Base-by-base conservation (phyloP, 1,140 invertebrate species). In the Cherax quadricarinatus region DNA sequence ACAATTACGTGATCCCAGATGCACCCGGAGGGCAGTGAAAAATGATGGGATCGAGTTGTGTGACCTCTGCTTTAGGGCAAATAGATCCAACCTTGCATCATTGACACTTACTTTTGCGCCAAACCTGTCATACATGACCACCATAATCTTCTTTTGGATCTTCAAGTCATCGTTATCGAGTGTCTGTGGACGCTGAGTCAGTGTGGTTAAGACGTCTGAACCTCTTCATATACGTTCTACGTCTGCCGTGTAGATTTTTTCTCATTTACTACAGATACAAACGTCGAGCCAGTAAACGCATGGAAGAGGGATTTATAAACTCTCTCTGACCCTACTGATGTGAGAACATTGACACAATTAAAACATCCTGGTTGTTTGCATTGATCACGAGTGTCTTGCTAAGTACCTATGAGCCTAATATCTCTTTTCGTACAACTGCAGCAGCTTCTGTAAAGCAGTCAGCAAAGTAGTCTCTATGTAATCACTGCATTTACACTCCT, bases 121-220 rank as follows among this genome's bases (percentile, higher is more conserved):
- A 18, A 16, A 73, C 48, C 24, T 73, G 85, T 86, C 66, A 48
- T 86, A 86, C 85, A 86, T 86, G 21, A 73, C 24, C 57, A 86
- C 85, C 41, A 86, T 24, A 62, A 86, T 73, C 66, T n/a, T 86
- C 70, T 86, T 66, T 24, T 73, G 48, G 18, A 62, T 18, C 66
- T 73, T 1, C 6, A 73, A 21, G 85, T 86, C 62, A 41, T 86
- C 48, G 14, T 73, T 62, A 73, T 73, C 21, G 4, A 86, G 30
- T 70, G 9, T 21, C 16, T 24, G 21, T 30, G 85, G 85, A 48
- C 66, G 41, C 21, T 73, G 48, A 48, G 62, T 73, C 16, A 73
- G 62, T 86, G 73, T 86, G 62, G 21, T 51, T 16, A 86, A 86
- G 85, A 21, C 30, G 10, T 14, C 14, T 9, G n/a, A 70, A 16